phyloP scores from a whole-genome alignment of 2,888 invertebrate species.

The Caenorhabditis sp. region DNA sequence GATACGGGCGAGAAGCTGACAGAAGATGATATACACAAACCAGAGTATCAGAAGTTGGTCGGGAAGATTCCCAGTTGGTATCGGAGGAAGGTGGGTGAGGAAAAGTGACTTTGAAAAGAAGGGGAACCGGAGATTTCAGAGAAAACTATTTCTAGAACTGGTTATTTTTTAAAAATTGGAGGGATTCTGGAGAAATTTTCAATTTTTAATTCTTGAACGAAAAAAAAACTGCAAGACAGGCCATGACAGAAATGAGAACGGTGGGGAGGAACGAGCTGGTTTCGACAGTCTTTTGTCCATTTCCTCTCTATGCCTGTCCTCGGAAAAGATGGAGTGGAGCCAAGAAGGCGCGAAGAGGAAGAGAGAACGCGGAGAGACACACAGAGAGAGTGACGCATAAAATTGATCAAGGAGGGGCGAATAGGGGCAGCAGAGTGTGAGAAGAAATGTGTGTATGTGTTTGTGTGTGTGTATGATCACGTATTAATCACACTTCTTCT shows the following conservation, averaged over 20 bases:
- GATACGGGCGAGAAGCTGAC: constrained; percentile 37
- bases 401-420: not conserved
- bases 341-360: not conserved
- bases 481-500: too few species aligned
- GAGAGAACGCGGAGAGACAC: constrained; percentile 10
- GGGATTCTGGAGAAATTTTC: too few species aligned
- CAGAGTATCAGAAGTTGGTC: constrained; percentile 62
- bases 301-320: not conserved
- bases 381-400: constrained; percentile 6
- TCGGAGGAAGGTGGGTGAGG: constrained; percentile 38
- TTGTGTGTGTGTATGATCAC: not conserved
- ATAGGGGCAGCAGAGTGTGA: not conserved
- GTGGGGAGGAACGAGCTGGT: not conserved
- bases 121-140: too few species aligned
- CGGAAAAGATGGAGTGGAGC: constrained; percentile 15
- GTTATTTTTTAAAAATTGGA: too few species aligned
- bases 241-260: not conserved
- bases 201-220: too few species aligned
- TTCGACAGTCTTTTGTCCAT: not conserved
- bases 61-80: constrained; percentile 60
- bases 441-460: not conserved
- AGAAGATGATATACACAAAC: constrained; percentile 56
- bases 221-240: not conserved
- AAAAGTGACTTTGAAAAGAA: not conserved
- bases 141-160: too few species aligned